These are phyloP conservation scores for Crotalus helleri DNA, from an alignment of 2,113 vertebrate species.

Conservation along the genomic window DNA sequence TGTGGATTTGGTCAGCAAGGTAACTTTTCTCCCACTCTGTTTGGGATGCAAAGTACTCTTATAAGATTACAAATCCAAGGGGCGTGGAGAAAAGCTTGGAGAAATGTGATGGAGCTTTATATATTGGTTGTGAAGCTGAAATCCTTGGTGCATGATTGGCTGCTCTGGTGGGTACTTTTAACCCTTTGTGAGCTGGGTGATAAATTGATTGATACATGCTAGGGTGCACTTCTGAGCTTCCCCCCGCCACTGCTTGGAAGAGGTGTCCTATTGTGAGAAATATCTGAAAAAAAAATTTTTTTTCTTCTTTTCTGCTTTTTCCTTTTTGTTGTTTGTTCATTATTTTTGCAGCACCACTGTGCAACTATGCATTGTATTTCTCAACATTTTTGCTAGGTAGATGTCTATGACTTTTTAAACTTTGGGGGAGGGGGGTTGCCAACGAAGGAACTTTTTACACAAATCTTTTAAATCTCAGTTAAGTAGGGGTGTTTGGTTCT, in stretches of 20 bases:
- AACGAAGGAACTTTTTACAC: constrained; percentile 89
- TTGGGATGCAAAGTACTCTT: neutral
- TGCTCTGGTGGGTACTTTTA: constrained; percentile 79
- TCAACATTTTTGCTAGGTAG: constrained; percentile 82
- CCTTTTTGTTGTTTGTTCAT: constrained; percentile 57
- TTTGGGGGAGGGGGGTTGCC: constrained; percentile 69
- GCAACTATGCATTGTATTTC: constrained; percentile 98
- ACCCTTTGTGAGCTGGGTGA: constrained; percentile 81
- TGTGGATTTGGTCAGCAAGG: neutral
- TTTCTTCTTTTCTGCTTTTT: constrained; percentile 57
- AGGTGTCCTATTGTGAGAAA: constrained; percentile 69
- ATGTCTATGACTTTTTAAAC: constrained; percentile 84
- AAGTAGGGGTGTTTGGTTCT: constrained; percentile 80
- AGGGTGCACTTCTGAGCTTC: constrained; percentile 81
- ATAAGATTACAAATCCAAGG: neutral
- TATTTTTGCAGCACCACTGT: constrained; percentile 80
- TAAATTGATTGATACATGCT: constrained; percentile 80
- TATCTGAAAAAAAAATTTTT: constrained; percentile 61
- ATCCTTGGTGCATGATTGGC: constrained; percentile 72
- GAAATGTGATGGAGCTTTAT: constrained; percentile 37
- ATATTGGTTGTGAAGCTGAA: constrained; percentile 69
- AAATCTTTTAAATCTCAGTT: constrained; percentile 84
- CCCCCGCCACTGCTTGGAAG: constrained; percentile 81
- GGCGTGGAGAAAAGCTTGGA: neutral
- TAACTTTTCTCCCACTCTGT: neutral